Evolutionary conservation across 2,888 invertebrate genomes (phyloP).

Genomic region (Digitonthophagus gazella): DNA sequence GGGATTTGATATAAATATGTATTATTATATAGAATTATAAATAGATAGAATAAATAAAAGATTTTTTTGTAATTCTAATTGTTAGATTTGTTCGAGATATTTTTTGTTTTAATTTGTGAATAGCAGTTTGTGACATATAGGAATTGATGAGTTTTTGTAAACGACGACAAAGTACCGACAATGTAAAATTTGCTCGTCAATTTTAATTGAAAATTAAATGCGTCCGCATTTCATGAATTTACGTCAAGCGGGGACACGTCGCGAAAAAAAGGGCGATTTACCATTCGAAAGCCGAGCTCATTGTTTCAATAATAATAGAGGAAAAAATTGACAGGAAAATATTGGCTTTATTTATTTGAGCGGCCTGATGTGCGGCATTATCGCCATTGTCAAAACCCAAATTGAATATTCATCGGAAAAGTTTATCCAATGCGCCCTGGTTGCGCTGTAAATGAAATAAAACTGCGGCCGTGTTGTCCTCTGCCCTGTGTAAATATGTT

Average conservation of each 20-base stretch:
- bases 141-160: not conserved
- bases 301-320: conserved; percentile 9
- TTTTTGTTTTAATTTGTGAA: not conserved
- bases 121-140: not conserved
- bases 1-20: not conserved
- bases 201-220: not conserved
- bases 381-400: conserved; percentile 3
- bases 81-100: no score
- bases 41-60: no score
- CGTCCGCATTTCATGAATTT: not conserved
- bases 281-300: conserved; percentile 7
- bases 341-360: conserved; percentile 4
- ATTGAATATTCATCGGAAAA: conserved; percentile 12
- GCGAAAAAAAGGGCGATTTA: not conserved
- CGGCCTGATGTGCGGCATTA: conserved; percentile 6
- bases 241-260: not conserved
- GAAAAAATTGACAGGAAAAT: conserved; percentile 2
- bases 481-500: conserved; percentile 20
- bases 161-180: not conserved
- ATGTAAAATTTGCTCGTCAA: not conserved
- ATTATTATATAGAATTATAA: no score
- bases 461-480: conserved; percentile 21
- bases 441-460: conserved; percentile 23
- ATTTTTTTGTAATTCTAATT: no score
- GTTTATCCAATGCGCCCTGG: not conserved